Evolutionary conservation across 1,140 invertebrate species (phyloP).

Genomic region (Phocides pigmalion): DNA sequence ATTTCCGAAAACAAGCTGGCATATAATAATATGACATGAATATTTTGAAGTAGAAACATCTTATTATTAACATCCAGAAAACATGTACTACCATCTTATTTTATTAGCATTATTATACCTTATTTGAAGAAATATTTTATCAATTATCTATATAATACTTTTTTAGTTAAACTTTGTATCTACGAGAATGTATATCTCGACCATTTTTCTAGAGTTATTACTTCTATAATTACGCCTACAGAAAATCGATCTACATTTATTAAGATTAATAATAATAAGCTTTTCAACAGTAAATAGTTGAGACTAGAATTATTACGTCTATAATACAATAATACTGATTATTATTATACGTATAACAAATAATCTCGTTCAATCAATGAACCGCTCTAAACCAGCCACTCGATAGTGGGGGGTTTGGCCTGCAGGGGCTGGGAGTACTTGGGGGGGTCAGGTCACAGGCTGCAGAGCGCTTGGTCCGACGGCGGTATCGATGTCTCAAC

Average conservation of each 20-base stretch:
- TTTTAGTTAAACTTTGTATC: no score
- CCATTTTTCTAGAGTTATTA: no score
- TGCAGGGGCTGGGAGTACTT: slow-evolving; percentile 51
- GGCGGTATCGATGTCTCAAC: slow-evolving; percentile 69
- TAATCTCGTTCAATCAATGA: background rate
- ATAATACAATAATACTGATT: slow-evolving; percentile 8
- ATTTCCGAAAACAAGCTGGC: background rate
- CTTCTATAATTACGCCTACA: no score
- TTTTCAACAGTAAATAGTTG: no score
- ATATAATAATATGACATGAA: slow-evolving; percentile 12
- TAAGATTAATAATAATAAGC: no score
- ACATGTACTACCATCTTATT: no score
- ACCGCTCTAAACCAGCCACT: slow-evolving; percentile 73
- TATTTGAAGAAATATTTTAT: no score
- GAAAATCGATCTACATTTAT: no score
- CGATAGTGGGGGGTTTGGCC: slow-evolving; percentile 53
- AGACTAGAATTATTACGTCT: background rate
- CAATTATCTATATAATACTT: no score
- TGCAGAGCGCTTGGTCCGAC: slow-evolving; percentile 59
- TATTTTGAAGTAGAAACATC: slow-evolving; percentile 16
- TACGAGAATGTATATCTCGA: no score
- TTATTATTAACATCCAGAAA: no score
- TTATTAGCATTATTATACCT: no score
- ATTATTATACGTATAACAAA: slow-evolving; percentile 24
- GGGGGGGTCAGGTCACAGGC: slow-evolving; percentile 66